Evolutionary conservation across 1,140 invertebrate genomes (phyloP).

Genomic region (Cecropterus lyciades): DNA sequence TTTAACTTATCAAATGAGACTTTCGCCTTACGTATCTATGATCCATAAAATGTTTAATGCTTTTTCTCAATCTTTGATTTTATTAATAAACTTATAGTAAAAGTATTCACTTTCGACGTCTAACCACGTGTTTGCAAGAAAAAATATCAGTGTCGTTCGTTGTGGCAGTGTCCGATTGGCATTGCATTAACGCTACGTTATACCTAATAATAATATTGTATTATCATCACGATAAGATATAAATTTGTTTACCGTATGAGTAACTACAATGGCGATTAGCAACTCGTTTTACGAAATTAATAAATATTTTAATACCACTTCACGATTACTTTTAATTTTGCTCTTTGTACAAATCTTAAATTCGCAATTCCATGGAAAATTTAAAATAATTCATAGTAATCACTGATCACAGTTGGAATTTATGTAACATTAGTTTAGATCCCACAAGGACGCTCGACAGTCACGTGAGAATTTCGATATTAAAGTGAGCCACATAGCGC

Average conservation of each 20-base stretch:
- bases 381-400: too few relatives aligned
- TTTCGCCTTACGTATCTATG: too few relatives aligned
- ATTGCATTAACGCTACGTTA: constrained; percentile 7
- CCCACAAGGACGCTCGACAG: neutral
- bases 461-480: constrained; percentile 15
- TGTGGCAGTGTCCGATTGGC: neutral
- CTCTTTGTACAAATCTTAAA: too few relatives aligned
- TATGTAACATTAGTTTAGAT: neutral
- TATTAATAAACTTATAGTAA: too few relatives aligned
- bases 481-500: neutral
- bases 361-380: neutral
- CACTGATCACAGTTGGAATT: too few relatives aligned
- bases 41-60: too few relatives aligned
- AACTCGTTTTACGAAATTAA: neutral
- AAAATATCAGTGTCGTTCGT: too few relatives aligned
- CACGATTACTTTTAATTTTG: too few relatives aligned
- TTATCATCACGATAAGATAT: constrained; percentile 29
- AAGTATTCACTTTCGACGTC: too few relatives aligned
- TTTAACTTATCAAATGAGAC: too few relatives aligned
- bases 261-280: constrained; percentile 1
- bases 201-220: constrained; percentile 12
- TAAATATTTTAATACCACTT: neutral
- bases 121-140: too few relatives aligned
- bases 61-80: too few relatives aligned
- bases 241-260: constrained; percentile 18